Conservation (phyloP, 2,113 vertebrate species). For the Thryonomys swinderianus region DNA sequence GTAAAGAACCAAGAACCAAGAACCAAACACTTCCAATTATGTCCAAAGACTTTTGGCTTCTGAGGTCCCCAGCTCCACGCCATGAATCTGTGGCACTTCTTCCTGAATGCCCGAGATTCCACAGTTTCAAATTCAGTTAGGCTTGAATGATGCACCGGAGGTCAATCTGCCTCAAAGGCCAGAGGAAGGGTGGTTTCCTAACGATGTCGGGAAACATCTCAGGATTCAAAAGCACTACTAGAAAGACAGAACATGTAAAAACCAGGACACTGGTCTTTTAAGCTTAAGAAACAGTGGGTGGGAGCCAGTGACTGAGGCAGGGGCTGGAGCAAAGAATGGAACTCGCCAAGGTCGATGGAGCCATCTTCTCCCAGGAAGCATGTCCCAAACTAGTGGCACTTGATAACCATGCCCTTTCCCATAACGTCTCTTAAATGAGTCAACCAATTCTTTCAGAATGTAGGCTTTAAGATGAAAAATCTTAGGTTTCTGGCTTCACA, state of each 20-base stretch:
- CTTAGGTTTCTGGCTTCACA: neutral
- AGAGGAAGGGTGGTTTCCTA: neutral
- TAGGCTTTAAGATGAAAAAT: neutral
- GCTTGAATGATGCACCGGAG: neutral
- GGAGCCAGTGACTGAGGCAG: neutral
- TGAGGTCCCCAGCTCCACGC: too few species aligned
- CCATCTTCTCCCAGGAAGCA: neutral
- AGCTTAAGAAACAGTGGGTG: neutral
- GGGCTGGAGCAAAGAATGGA: neutral
- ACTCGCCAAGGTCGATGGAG: too few species aligned
- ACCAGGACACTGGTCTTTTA: too few species aligned
- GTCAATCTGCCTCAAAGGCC: too few species aligned
- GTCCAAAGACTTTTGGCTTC: too few species aligned
- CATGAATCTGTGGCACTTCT: too few species aligned
- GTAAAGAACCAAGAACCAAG: too few species aligned
- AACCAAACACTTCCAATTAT: too few species aligned
- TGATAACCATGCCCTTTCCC: neutral
- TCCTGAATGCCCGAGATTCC: too few species aligned
- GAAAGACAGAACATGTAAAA: neutral
- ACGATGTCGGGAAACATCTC: neutral
- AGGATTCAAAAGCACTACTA: neutral
- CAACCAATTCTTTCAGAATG: neutral
- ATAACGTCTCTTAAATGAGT: neutral
- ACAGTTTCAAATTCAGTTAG: too few species aligned
- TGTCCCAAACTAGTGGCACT: neutral